Evolutionary conservation across 2,113 vertebrate species (phyloP).

Genomic region (Propithecus coquereli): DNA sequence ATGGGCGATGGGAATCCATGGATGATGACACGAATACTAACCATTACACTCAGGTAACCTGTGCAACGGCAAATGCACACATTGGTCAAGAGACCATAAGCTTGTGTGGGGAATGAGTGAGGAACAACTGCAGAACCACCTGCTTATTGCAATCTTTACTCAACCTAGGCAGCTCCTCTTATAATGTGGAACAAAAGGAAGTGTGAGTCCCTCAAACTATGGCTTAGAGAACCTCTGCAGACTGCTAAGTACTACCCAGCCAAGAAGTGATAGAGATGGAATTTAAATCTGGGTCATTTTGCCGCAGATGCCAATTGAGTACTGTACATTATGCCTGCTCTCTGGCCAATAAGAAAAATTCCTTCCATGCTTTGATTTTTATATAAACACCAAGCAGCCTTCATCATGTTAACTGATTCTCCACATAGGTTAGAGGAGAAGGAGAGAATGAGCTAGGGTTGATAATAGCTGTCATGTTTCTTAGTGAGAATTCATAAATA

Average conservation of each 20-base stretch:
- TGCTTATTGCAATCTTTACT: not conserved
- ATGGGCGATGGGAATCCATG: conserved; percentile 35
- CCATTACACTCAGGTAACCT: conserved; percentile 81
- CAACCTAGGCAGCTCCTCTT: not conserved
- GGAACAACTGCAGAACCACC: not conserved
- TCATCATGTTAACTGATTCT: not conserved
- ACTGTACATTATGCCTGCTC: not conserved
- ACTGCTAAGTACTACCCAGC: not conserved
- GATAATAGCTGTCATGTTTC: not conserved
- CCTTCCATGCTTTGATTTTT: not conserved
- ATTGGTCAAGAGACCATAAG: not conserved
- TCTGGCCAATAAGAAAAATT: not conserved
- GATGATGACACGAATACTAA: not conserved
- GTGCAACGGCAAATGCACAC: not conserved
- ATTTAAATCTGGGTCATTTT: not conserved
- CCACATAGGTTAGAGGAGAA: not conserved
- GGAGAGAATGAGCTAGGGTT: not conserved
- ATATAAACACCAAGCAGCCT: not conserved
- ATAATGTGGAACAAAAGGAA: not conserved
- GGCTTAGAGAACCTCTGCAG: not conserved
- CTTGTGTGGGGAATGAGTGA: not conserved
- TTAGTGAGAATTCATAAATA: not conserved
- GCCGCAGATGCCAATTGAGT: not conserved
- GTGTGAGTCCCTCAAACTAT: not conserved
- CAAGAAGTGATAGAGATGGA: not conserved